phyloP scores from a whole-genome alignment of 2,113 vertebrate genomes.

The Balaenoptera acutorostrata region DNA sequence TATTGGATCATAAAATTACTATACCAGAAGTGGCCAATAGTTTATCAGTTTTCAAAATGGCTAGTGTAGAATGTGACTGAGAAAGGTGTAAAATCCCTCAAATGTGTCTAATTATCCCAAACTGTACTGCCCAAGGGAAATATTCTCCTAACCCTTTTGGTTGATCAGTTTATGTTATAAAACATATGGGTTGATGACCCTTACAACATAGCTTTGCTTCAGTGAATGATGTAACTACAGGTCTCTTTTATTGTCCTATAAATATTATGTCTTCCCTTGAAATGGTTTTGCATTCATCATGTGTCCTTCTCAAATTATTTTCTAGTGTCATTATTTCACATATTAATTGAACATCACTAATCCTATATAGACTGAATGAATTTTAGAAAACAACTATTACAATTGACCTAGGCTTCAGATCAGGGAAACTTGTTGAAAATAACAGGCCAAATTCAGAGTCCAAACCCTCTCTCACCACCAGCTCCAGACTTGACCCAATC shows the following conservation, averaged over 20 bases:
- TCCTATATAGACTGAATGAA: background rate
- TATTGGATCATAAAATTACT: constrained; percentile 58
- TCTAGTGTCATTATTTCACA: constrained; percentile 25
- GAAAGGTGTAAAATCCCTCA: constrained; percentile 55
- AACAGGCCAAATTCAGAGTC: background rate
- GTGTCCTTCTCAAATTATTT: constrained; percentile 34
- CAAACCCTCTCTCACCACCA: background rate
- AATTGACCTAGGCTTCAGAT: background rate
- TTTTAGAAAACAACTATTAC: background rate
- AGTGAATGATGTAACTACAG: constrained; percentile 36
- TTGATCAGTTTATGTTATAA: constrained; percentile 53
- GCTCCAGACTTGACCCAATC: background rate
- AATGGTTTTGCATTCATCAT: background rate
- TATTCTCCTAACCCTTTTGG: constrained; percentile 44
- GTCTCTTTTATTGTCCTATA: constrained; percentile 59
- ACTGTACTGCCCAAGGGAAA: background rate
- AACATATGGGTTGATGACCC: constrained; percentile 45
- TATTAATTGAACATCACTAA: background rate
- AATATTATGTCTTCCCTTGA: constrained; percentile 41
- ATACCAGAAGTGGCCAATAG: constrained; percentile 32
- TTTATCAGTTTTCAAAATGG: constrained; percentile 47
- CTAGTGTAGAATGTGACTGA: background rate
- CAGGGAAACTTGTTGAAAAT: background rate
- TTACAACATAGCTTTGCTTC: constrained; percentile 48
- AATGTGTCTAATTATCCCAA: constrained; percentile 69